Conservation (phyloP, 64 coral and sea anemone genomes). For the Pocillopora verrucosa region DNA sequence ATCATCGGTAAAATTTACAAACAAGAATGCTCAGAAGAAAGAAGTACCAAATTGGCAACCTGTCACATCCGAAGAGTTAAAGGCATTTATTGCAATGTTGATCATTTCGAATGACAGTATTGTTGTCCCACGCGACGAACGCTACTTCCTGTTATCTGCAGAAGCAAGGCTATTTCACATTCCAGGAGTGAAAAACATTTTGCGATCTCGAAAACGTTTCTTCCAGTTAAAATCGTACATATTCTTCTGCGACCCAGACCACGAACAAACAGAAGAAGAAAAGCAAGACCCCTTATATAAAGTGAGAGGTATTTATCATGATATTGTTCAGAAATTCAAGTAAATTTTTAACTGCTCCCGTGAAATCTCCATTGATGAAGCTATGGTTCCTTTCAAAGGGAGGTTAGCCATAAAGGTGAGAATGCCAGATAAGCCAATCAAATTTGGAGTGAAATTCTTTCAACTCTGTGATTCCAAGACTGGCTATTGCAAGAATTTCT, state of each 20-base stretch:
- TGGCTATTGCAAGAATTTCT: constrained; percentile 49
- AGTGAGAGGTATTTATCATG: not conserved
- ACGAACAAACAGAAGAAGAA: constrained; percentile 45
- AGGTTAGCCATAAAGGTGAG: constrained; percentile 10
- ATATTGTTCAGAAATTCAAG: constrained; percentile 37
- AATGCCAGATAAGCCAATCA: constrained; percentile 52
- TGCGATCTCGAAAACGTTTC: constrained; percentile 31
- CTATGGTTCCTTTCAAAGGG: constrained; percentile 58
- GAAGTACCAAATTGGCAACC: too few species aligned
- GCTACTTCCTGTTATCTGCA: constrained; percentile 25
- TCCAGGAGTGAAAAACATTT: constrained; percentile 39
- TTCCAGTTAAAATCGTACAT: constrained; percentile 49
- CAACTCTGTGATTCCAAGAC: constrained; percentile 42
- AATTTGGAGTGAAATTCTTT: constrained; percentile 55
- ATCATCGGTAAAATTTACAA: too few species aligned
- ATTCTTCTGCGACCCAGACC: constrained; percentile 50
- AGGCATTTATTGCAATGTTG: constrained; percentile 52
- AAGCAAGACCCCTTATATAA: constrained; percentile 41
- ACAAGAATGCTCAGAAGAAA: too few species aligned
- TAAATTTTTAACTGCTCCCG: constrained; percentile 1
- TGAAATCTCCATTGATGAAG: constrained; percentile 53
- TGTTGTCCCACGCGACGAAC: constrained; percentile 39
- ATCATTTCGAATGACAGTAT: constrained; percentile 57
- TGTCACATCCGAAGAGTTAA: constrained; percentile 10
- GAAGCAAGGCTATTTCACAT: constrained; percentile 57